These are phyloP conservation scores for Campoletis sonorensis DNA, from an alignment of 1,140 invertebrate species.

Conservation along the genomic window DNA sequence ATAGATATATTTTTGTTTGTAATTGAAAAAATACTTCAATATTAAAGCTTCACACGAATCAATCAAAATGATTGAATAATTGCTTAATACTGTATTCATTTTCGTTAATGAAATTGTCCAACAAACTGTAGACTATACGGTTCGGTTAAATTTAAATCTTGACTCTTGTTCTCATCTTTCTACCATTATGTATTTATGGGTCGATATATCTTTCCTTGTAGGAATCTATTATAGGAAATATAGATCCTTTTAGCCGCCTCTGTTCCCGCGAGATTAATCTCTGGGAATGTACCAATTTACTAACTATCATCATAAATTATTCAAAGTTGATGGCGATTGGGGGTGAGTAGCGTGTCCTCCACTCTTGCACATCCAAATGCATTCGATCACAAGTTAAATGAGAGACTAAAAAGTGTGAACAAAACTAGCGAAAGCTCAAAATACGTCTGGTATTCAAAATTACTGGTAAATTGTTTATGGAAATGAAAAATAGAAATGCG, in stretches of 20 bases:
- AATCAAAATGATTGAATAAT: too few species aligned
- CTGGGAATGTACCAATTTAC: constrained; percentile 38
- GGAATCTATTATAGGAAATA: constrained; percentile 25
- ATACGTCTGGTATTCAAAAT: too few species aligned
- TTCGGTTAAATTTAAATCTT: too few species aligned
- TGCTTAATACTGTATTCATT: too few species aligned
- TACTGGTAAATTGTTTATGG: not conserved
- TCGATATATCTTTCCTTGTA: not conserved
- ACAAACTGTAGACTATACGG: too few species aligned
- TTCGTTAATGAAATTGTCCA: too few species aligned
- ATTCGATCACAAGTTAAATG: not conserved
- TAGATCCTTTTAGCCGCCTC: not conserved
- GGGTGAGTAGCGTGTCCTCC: not conserved
- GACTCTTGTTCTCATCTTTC: too few species aligned
- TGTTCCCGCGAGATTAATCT: constrained; percentile 30
- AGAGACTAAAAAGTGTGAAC: not conserved
- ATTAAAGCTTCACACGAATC: too few species aligned
- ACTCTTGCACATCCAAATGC: not conserved
- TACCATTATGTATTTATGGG: not conserved
- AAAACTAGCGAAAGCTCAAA: not conserved
- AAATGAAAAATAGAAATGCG: not conserved
- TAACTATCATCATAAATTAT: constrained; percentile 37
- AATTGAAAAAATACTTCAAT: too few species aligned
- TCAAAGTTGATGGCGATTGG: constrained; percentile 9
- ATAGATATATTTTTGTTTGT: too few species aligned